A percentile compares a stretch with the other conserved stretches of the same genome.
Conservation (phyloP, 2,797 vertebrate species). For the Chelonia mydas region DNA sequence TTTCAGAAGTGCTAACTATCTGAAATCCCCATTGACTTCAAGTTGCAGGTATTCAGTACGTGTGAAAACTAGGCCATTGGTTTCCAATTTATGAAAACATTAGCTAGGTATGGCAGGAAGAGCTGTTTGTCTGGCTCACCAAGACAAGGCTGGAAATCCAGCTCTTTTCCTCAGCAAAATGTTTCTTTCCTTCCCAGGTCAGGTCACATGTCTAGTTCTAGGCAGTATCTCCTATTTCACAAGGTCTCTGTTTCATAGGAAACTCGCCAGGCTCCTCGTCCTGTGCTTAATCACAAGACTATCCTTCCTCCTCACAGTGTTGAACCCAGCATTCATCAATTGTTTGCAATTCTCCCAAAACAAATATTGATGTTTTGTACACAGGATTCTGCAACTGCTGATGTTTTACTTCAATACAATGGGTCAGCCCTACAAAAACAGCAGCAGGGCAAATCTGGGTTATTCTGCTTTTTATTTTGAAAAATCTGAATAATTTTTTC, state of each 20-base stretch:
- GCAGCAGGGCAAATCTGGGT: neutral
- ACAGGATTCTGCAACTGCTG: neutral
- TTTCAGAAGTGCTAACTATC: neutral
- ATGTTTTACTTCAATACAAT: neutral
- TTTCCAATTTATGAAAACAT: neutral
- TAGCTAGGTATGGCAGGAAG: accelerated
- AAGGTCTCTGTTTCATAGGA: accelerated
- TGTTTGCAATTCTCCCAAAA: neutral
- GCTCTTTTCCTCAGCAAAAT: neutral
- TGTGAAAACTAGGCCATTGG: accelerated
- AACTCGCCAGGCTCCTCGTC: neutral
- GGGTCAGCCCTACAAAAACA: neutral
- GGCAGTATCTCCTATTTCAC: neutral
- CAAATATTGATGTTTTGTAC: neutral
- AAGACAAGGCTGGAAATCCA: neutral
- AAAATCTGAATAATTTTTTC: neutral
- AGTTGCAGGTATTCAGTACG: accelerated
- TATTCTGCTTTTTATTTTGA: neutral
- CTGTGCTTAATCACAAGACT: neutral
- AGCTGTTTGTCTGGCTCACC: neutral
- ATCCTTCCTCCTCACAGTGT: neutral
- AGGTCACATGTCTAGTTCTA: neutral
- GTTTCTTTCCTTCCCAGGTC: neutral
- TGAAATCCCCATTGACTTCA: accelerated
- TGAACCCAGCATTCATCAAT: accelerated